Conservation (phyloP, 2,888 invertebrate species). For the Agriotes lineatus region DNA sequence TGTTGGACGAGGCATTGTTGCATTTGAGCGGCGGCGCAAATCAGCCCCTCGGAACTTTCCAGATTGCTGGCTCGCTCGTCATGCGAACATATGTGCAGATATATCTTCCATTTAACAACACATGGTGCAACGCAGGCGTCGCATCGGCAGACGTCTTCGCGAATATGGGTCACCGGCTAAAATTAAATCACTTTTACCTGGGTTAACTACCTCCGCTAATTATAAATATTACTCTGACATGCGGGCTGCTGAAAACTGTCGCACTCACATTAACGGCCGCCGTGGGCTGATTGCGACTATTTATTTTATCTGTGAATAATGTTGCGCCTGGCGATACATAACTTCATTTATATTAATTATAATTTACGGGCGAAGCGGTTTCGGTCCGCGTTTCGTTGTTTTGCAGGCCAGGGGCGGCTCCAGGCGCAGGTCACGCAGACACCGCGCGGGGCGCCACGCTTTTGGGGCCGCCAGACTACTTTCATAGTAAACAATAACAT, state of each 20-base stretch:
- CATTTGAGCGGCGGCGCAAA: too few relatives aligned
- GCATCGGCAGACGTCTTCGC: conserved; percentile 48
- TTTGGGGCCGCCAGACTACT: too few relatives aligned
- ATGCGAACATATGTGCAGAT: conserved; percentile 34
- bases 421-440: too few relatives aligned
- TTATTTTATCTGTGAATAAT: conserved; percentile 22
- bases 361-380: background rate
- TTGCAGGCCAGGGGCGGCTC: too few relatives aligned
- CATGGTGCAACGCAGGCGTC: conserved; percentile 37
- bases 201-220: conserved; percentile 65
- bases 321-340: conserved; percentile 2
- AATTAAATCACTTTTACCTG: conserved; percentile 64
- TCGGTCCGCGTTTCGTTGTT: too few relatives aligned
- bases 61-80: conserved; percentile 13
- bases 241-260: conserved; percentile 50
- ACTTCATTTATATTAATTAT: conserved; percentile 14
- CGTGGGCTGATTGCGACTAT: conserved; percentile 21
- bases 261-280: conserved; percentile 34
- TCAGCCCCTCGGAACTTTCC: background rate
- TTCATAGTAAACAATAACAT: too few relatives aligned
- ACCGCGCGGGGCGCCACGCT: too few relatives aligned
- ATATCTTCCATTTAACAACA: conserved; percentile 38
- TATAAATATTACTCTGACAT: conserved; percentile 55
- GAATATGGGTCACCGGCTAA: conserved; percentile 64
- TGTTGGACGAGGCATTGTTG: too few relatives aligned